phyloP scores from a whole-genome alignment of 2,797 vertebrate species.

The Anabacerthia variegaticeps region DNA sequence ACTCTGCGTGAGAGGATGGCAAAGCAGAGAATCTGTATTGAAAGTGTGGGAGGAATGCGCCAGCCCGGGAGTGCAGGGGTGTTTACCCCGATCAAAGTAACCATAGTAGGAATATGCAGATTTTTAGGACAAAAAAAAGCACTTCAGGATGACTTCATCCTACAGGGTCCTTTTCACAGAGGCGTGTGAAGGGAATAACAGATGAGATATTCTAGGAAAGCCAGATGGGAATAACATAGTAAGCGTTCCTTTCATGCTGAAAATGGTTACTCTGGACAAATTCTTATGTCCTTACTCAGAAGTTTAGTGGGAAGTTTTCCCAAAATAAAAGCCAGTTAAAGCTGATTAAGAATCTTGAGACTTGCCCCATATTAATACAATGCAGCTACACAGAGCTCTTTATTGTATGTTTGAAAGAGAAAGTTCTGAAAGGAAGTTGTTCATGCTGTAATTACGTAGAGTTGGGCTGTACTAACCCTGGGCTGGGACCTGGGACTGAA shows the following conservation, averaged over 20 bases:
- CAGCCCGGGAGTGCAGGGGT: not conserved
- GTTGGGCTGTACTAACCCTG: not conserved
- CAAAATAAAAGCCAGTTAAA: slow-evolving; percentile 48
- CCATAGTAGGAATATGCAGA: slow-evolving; percentile 65
- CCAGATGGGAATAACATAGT: slow-evolving; percentile 68
- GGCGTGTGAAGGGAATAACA: slow-evolving; percentile 60
- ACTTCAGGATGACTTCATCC: slow-evolving; percentile 65
- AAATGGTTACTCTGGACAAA: slow-evolving; percentile 65
- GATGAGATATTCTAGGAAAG: slow-evolving; percentile 71
- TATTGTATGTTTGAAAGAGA: not conserved
- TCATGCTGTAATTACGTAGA: not conserved
- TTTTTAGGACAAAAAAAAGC: slow-evolving; percentile 54
- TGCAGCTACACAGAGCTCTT: not conserved
- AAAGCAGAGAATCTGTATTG: slow-evolving; percentile 29
- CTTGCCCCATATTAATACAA: slow-evolving; percentile 20
- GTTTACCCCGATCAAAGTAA: slow-evolving; percentile 51
- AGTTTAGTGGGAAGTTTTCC: slow-evolving; percentile 58
- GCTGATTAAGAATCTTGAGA: slow-evolving; percentile 31
- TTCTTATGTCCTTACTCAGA: slow-evolving; percentile 58
- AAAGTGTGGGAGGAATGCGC: slow-evolving; percentile 51
- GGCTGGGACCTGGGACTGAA: not conserved
- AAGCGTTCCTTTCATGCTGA: slow-evolving; percentile 63
- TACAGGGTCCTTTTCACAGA: slow-evolving; percentile 56
- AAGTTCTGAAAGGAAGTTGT: slow-evolving; percentile 7
- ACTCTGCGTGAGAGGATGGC: not conserved